Evolutionary conservation across 37 sponge, comb jelly and placozoan genomes (phyloP).

Genomic region (Crambe crambe): DNA sequence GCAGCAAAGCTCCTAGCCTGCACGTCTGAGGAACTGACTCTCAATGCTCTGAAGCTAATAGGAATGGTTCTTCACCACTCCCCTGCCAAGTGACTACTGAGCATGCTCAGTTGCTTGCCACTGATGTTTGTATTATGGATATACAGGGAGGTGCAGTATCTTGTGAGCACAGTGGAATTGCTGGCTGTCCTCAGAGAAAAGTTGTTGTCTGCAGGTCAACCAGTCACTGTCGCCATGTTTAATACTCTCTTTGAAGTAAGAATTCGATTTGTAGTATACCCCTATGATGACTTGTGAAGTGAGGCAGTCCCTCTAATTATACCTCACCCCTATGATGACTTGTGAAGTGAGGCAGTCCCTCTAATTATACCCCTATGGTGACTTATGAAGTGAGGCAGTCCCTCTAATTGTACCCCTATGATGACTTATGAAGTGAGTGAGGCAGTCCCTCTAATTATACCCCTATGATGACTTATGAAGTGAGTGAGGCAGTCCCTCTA

Average conservation of each 20-base stretch:
- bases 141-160: slow-evolving; percentile 27
- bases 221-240: slow-evolving; percentile 70
- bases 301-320: neutral
- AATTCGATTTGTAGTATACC: no score
- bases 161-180: slow-evolving; percentile 24
- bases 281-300: neutral
- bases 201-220: slow-evolving; percentile 51
- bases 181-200: slow-evolving; percentile 49
- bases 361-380: no score
- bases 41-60: slow-evolving; percentile 58
- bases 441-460: neutral
- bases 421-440: neutral
- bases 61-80: slow-evolving; percentile 52
- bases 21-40: slow-evolving; percentile 45
- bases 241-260: slow-evolving; percentile 78
- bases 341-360: neutral
- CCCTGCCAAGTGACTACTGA: slow-evolving; percentile 15
- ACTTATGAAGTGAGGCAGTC: neutral
- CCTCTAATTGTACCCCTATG: no score
- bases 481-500: neutral
- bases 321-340: no score
- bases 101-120: neutral
- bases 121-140: neutral
- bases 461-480: neutral
- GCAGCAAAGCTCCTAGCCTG: slow-evolving; percentile 47